Conservation (phyloP, 2,797 vertebrate species). For the Poeciliopsis gracilis region DNA sequence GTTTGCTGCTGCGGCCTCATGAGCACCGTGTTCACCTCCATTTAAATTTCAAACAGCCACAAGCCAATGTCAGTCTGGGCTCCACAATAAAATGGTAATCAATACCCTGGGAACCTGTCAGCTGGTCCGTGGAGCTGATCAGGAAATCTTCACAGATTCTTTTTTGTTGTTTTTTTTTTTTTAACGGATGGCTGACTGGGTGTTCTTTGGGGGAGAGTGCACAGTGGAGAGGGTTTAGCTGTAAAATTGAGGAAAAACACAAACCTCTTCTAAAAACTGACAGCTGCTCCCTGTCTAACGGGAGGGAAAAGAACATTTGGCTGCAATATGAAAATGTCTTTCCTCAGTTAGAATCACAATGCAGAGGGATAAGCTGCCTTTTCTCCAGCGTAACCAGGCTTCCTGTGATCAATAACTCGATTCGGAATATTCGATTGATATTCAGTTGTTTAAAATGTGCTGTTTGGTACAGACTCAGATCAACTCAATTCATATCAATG, state of each 20-base stretch:
- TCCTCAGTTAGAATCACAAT: neutral
- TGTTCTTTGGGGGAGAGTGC: conserved; percentile 23
- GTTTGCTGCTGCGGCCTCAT: conserved; percentile 17
- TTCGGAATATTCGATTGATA: neutral
- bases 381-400: neutral
- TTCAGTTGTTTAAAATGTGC: neutral
- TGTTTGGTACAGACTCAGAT: neutral
- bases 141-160: conserved; percentile 4
- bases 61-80: conserved; percentile 35
- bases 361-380: neutral
- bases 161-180: conserved; percentile 4
- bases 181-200: conserved; percentile 27
- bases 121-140: conserved; percentile 38
- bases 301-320: neutral
- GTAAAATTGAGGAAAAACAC: conserved; percentile 4
- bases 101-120: conserved; percentile 38
- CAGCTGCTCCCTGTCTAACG: neutral
- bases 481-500: neutral
- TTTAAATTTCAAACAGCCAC: conserved; percentile 51
- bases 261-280: conserved; percentile 2
- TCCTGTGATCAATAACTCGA: neutral
- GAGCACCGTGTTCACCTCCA: conserved; percentile 35
- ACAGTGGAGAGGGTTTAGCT: conserved; percentile 16
- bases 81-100: conserved; percentile 66
- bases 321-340: neutral